Evolutionary conservation across 1,140 invertebrate genomes (phyloP), one percentile per base, ranked within the genome.

Genomic region (Heterodera schachtii): DNA sequence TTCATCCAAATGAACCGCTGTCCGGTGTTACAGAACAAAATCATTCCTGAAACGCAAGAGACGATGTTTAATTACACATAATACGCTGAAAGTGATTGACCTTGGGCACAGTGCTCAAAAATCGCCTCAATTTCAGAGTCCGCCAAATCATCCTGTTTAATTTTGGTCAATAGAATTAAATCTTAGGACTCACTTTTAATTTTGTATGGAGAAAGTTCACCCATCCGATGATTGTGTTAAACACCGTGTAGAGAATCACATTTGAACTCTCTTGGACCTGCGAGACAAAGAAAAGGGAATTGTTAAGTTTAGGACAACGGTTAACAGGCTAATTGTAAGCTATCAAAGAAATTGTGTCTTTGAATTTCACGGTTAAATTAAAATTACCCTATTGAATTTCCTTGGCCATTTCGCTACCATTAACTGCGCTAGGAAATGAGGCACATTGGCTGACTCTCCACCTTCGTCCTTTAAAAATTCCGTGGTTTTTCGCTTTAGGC

Each of bases 211-310:
- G 47, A 73, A 82, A 82, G 47, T n/a, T 43, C 7, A 78, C 76
- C 82, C 82, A 83, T 6, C 82, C 82, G 60, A 79, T 41, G 31
- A 84, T 44, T 41, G 82, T 84, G 64, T 84, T 83, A 41, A 83
- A 69, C 19, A 83, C 73, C 31, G 71, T 73, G 67, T 66, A 83
- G 13, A 83, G 49, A 69, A 83, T 82, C 41, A 78, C 31, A 73
- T 83, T 83, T 8, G 81, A 83, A 84, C 44, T 73, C 73, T 83
- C 82, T 7, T 83, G 44, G n/a, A 64, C 57, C 57, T 64, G 49
- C 49, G 11, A 52, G 6, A 8, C 0, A 52, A 6, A 52, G 6
- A 52, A 2, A 31, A 31, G 31, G 31, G 31, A 31, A 31, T 31
- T 31, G 31, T 31, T 31, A 31, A 31, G 31, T 31, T 31, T 31